Evolutionary conservation across 2,888 invertebrate species (phyloP).

Genomic region (Leucoptera coffeella): DNA sequence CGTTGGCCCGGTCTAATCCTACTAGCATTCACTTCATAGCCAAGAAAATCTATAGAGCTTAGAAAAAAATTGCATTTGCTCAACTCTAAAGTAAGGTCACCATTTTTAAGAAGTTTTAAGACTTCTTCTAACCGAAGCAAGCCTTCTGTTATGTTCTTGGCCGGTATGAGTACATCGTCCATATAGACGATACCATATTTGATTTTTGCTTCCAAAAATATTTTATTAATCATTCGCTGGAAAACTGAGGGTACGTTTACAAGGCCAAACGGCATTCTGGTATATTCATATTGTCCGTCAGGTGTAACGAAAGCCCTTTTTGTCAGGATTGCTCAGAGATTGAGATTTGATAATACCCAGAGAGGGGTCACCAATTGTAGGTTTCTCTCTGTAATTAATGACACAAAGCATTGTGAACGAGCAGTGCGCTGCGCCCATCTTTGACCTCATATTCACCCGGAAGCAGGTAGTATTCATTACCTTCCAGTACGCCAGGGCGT

Average conservation of each 20-base stretch:
- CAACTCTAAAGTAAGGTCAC: constrained; percentile 6
- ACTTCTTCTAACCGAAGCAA: constrained; percentile 5
- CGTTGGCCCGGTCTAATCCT: constrained; percentile 1
- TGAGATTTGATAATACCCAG: constrained; percentile 12
- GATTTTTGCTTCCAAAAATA: constrained; percentile 4
- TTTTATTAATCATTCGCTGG: constrained; percentile 10
- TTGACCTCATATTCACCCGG: too few species aligned
- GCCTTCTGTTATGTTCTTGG: constrained; percentile 6
- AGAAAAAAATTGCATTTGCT: constrained; percentile 4
- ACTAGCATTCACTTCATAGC: constrained; percentile 1
- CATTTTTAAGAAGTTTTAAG: constrained; percentile 4
- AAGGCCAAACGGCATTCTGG: constrained; percentile 10
- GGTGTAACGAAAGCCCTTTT: constrained; percentile 14
- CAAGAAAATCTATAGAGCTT: constrained; percentile 1
- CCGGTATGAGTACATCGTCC: constrained; percentile 12
- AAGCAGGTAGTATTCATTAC: too few species aligned
- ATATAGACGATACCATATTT: constrained; percentile 8
- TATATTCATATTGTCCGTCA: constrained; percentile 13
- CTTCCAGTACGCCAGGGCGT: too few species aligned
- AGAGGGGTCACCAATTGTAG: too few species aligned
- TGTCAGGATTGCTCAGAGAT: constrained; percentile 9
- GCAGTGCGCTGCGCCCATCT: too few species aligned
- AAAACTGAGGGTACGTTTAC: constrained; percentile 12
- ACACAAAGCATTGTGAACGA: too few species aligned
- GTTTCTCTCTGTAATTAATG: too few species aligned